Conservation (phyloP, 2,888 invertebrate genomes). For the Anarsia innoxiella region DNA sequence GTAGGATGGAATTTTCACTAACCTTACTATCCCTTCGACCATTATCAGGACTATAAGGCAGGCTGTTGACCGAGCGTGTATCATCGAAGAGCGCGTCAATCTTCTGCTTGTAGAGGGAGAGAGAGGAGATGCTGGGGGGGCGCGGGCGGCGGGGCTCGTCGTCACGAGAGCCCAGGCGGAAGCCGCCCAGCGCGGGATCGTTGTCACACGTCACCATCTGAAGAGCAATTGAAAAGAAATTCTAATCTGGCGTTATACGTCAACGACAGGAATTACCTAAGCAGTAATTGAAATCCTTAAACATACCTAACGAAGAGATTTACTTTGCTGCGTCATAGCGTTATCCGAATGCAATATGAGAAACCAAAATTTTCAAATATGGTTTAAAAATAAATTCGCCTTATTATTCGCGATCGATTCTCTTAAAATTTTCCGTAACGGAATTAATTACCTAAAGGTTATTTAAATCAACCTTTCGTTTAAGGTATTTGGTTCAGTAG, state of each 20-base stretch:
- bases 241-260: neutral
- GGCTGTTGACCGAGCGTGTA: constrained; percentile 75
- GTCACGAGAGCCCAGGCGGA: constrained; percentile 60
- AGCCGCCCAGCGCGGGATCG: constrained; percentile 54
- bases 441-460: too few relatives aligned
- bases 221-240: neutral
- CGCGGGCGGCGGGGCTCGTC: constrained; percentile 53
- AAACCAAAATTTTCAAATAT: too few relatives aligned
- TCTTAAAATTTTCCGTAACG: too few relatives aligned
- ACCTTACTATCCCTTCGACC: constrained; percentile 55
- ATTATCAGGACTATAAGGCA: constrained; percentile 38
- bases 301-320: too few relatives aligned
- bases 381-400: too few relatives aligned
- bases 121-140: constrained; percentile 65
- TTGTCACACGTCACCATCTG: constrained; percentile 71
- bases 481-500: too few relatives aligned
- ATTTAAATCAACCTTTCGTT: too few relatives aligned
- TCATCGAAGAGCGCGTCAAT: constrained; percentile 92
- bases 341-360: too few relatives aligned
- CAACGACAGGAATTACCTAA: too few relatives aligned
- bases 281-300: too few relatives aligned
- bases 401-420: too few relatives aligned
- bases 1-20: neutral
- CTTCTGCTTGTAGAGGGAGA: constrained; percentile 86
- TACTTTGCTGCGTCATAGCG: too few relatives aligned